Evolutionary conservation across 1,140 invertebrate species (phyloP).

Genomic region (Onthophagus taurus): DNA sequence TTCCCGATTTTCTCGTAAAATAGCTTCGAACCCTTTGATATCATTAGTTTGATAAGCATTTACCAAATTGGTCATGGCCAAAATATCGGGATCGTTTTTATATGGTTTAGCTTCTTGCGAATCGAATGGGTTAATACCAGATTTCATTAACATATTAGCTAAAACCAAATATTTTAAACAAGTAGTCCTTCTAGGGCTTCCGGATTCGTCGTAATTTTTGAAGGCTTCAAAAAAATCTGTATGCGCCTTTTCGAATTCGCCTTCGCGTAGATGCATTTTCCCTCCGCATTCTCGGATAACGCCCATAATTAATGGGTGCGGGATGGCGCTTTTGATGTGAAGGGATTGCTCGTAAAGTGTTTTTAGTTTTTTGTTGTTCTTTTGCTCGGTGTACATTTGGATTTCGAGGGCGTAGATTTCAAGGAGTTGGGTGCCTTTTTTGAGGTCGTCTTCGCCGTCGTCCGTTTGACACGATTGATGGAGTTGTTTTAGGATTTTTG

Average conservation of each 20-base stretch:
- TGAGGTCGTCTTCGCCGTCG: constrained; percentile 98
- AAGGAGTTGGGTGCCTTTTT: constrained; percentile 95
- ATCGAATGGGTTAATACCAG: constrained; percentile 99
- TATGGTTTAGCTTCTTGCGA: constrained; percentile 99
- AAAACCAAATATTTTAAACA: constrained; percentile 98
- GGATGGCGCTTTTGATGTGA: constrained; percentile 98
- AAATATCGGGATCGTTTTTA: constrained; percentile 98
- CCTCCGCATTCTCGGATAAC: constrained; percentile 99
- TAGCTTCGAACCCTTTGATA: constrained; percentile 97
- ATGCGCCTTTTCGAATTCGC: constrained; percentile 97
- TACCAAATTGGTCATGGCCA: constrained; percentile 99
- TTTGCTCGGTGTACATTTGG: constrained; percentile 99
- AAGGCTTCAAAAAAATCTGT: constrained; percentile 99
- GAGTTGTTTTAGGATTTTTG: constrained; percentile 95
- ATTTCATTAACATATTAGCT: constrained; percentile 99
- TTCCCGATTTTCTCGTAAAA: constrained; percentile 88
- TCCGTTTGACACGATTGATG: constrained; percentile 98
- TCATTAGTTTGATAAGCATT: constrained; percentile 99
- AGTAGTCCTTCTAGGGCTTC: constrained; percentile 92
- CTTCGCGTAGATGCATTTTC: constrained; percentile 98
- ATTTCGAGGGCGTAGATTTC: constrained; percentile 99
- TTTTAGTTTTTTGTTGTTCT: constrained; percentile 99
- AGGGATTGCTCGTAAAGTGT: constrained; percentile 96
- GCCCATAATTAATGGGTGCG: constrained; percentile 98
- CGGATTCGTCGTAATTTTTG: constrained; percentile 99